Conservation (phyloP, 2,888 invertebrate genomes). For the Eupithecia subfuscata region DNA sequence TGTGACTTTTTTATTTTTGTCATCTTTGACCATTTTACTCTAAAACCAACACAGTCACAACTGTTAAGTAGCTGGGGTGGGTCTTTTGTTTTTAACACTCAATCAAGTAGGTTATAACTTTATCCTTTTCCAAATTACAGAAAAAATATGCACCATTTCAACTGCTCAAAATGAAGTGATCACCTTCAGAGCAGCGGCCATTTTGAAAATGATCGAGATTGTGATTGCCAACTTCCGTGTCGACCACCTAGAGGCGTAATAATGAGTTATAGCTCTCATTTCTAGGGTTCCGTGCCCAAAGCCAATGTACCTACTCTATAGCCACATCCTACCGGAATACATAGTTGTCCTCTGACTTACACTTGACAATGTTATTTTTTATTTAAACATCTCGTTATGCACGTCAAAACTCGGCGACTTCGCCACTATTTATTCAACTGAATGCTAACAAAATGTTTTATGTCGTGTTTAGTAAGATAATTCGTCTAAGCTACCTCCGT, state of each 20-base stretch:
- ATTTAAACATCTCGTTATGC: not conserved
- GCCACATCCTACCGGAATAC: too few relatives aligned
- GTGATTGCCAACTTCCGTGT: not conserved
- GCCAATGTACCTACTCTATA: too few relatives aligned
- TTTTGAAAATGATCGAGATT: not conserved
- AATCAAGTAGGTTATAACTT: not conserved
- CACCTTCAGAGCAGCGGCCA: not conserved
- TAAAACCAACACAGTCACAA: not conserved
- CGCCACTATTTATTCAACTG: not conserved
- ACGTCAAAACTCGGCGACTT: not conserved
- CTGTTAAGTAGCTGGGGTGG: too few relatives aligned
- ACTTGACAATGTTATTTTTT: not conserved
- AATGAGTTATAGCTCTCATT: not conserved
- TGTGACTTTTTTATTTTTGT: not conserved
- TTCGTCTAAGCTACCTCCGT: slow-evolving; percentile 2
- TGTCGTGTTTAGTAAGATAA: not conserved
- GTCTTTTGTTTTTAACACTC: not conserved
- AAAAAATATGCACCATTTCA: not conserved
- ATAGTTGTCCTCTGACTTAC: not conserved
- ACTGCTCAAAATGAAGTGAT: not conserved
- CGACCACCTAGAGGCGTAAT: not conserved
- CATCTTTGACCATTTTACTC: not conserved
- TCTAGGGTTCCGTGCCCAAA: not conserved
- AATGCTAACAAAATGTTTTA: slow-evolving; percentile 1
- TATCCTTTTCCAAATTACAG: not conserved